Conservation (phyloP, 2,113 vertebrate genomes). For the Cyphomyrus plagiostoma region DNA sequence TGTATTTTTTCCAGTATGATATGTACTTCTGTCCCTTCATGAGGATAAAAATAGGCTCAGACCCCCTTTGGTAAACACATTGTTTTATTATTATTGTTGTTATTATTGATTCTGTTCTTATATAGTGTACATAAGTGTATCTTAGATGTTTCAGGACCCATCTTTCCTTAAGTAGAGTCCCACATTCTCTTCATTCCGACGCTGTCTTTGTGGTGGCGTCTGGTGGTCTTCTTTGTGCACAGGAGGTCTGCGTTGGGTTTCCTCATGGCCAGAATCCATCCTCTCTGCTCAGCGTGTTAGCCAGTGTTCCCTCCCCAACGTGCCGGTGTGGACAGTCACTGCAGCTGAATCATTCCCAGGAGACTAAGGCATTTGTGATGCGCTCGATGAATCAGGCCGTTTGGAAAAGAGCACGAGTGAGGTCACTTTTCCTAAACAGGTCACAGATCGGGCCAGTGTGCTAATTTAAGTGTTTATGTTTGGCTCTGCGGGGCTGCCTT, state of each 20-base stretch:
- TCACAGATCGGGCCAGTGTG: constrained; percentile 28
- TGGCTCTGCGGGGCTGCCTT: neutral
- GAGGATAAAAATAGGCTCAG: neutral
- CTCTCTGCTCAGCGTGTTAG: neutral
- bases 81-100: neutral
- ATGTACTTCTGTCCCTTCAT: neutral
- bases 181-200: neutral
- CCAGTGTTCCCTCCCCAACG: neutral
- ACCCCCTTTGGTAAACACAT: neutral
- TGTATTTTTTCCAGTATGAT: neutral
- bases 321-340: neutral
- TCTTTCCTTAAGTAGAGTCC: neutral
- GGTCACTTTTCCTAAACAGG: constrained; percentile 32
- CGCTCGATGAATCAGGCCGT: neutral
- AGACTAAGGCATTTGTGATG: neutral
- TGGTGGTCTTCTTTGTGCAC: neutral
- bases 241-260: neutral
- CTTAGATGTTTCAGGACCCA: neutral
- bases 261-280: neutral
- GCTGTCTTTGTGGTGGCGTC: neutral
- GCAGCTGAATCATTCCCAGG: neutral
- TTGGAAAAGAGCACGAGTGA: constrained; percentile 23
- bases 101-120: neutral
- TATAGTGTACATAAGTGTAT: no score
- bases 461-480: neutral